phyloP scores from a whole-genome alignment of 2,797 vertebrate species.

The Benthosema pterotum region DNA sequence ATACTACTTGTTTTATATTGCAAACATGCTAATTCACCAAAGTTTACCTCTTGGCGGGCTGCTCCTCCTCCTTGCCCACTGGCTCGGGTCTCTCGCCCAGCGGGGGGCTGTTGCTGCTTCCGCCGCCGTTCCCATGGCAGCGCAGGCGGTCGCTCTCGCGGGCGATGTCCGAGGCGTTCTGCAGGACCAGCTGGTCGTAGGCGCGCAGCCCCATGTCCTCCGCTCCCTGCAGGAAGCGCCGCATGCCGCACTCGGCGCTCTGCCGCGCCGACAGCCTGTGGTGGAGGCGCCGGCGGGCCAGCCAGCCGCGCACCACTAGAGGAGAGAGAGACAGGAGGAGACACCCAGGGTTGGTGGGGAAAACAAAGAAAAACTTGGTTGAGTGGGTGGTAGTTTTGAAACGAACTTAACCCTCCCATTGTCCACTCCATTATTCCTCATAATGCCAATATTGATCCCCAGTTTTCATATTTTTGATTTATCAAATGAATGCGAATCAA shows the following conservation, averaged over 20 bases:
- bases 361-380: too few species aligned
- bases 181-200: slow-evolving; percentile 96
- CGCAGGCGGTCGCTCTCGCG: slow-evolving; percentile 90
- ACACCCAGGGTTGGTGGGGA: slow-evolving; percentile 14
- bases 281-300: slow-evolving; percentile 83
- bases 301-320: slow-evolving; percentile 90
- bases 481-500: too few species aligned
- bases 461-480: too few species aligned
- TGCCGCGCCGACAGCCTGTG: slow-evolving; percentile 72
- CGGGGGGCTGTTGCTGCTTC: slow-evolving; percentile 46
- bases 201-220: slow-evolving; percentile 96
- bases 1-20: too few species aligned
- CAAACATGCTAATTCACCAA: too few species aligned
- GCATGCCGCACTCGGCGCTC: slow-evolving; percentile 81
- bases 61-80: slow-evolving; percentile 82
- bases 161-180: slow-evolving; percentile 89
- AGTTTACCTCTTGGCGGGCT: slow-evolving; percentile 84
- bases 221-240: slow-evolving; percentile 92
- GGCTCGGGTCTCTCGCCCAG: slow-evolving; percentile 84
- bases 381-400: too few species aligned
- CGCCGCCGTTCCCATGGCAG: slow-evolving; percentile 74
- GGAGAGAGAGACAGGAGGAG: slow-evolving; percentile 19
- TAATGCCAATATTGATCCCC: too few species aligned
- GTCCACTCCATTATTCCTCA: too few species aligned
- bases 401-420: too few species aligned